Evolutionary conservation across 2,888 invertebrate genomes (phyloP), one percentile per base, ranked within the genome.

Genomic region (Caprella mutica): DNA sequence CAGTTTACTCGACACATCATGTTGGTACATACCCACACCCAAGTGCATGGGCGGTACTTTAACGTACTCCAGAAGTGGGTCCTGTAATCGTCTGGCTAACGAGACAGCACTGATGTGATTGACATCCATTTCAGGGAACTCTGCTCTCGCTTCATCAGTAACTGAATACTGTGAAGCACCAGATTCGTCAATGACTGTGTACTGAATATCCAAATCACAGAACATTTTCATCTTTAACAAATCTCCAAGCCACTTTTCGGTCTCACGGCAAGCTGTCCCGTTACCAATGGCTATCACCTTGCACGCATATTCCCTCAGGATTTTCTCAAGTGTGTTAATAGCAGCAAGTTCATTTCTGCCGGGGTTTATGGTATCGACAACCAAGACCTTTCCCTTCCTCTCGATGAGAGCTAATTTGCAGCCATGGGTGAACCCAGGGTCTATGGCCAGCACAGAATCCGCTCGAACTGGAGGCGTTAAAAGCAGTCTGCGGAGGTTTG

Each of bases 11-110:
- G 86, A 82, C 24, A 93, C 77, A 70, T 94, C 93, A 69, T 92
- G 91, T 73, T 94, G 86, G 71, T 94, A 94, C 83, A 92, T 85
- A n/a, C 94, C 94, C 4, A 94, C 85, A 0, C 93, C 93, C 33
- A 77, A 69, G 68, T 76, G 74, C 55, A 67, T 75, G 71, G 60
- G 60, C 38, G 61, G 60, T 19, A 65, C 84, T 77, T 94, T 94
- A 0, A 94, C 89, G 59, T 89, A 78, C 72, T 94, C 94, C 40
- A 86, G 84, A 59, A 94, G 74, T 0, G 94, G 94, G 74, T 94
- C 92, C 70, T 91, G 83, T 1, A 93, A 77, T 69, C 93, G 78
- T 69, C 93, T 78, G 0, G 92, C 92, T 65, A 94, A 84, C 0
- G 77, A 76, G 21, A 77, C 77, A 66, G 84, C 84, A 71, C 84